Evolutionary conservation across 2,888 invertebrate genomes (phyloP).

Genomic region (Anticlea derivata): DNA sequence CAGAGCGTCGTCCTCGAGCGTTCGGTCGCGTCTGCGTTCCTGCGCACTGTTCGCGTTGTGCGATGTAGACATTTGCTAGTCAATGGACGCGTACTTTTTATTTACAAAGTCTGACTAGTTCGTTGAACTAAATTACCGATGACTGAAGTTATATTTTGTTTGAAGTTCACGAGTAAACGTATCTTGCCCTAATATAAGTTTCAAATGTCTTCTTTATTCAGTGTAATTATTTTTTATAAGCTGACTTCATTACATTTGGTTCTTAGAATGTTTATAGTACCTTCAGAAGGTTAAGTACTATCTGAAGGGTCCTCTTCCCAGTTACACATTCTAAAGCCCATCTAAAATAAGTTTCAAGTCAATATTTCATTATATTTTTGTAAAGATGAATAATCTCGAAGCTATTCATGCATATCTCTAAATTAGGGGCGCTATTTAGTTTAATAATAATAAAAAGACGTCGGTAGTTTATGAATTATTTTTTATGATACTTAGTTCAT

Average conservation of each 20-base stretch:
- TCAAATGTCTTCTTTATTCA: background rate
- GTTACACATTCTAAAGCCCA: too few species aligned
- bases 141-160: slow-evolving; percentile 10
- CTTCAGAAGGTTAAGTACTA: too few species aligned
- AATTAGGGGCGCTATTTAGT: slow-evolving; percentile 3
- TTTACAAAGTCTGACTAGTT: slow-evolving; percentile 2
- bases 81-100: slow-evolving; percentile 5
- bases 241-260: too few species aligned
- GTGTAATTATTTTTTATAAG: background rate
- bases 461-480: slow-evolving; percentile 7
- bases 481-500: slow-evolving; percentile 12
- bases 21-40: too few species aligned
- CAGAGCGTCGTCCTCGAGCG: too few species aligned
- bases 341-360: too few species aligned
- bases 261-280: too few species aligned
- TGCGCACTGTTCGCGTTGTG: too few species aligned
- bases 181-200: slow-evolving; percentile 13
- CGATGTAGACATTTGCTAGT: too few species aligned
- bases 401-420: slow-evolving; percentile 17
- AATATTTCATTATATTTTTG: background rate
- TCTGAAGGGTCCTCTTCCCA: background rate
- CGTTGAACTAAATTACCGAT: slow-evolving; percentile 2
- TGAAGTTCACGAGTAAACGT: slow-evolving; percentile 1
- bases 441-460: slow-evolving; percentile 15
- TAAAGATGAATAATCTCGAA: background rate